These are phyloP conservation scores for Druon quercuslanigerum DNA, from an alignment of 1,140 invertebrate species.

Conservation along the genomic window DNA sequence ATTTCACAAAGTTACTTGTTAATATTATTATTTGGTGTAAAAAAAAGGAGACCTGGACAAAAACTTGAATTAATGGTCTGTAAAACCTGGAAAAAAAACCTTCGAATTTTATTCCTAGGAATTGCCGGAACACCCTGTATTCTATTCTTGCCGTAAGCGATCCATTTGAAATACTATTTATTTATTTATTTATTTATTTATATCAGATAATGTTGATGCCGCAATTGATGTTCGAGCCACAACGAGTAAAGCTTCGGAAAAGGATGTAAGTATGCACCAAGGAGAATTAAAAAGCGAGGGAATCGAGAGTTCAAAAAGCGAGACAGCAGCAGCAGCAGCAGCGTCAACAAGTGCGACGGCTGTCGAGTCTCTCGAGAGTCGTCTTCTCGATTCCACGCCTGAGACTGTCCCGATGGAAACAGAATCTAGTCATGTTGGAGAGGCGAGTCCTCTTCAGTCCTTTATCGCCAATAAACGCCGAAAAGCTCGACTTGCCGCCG, in stretches of 20 bases:
- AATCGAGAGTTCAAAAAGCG: conserved; percentile 2
- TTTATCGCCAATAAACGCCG: conserved; percentile 35
- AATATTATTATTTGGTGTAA: no score
- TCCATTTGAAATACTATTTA: no score
- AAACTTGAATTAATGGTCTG: no score
- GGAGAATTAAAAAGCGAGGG: conserved; percentile 27
- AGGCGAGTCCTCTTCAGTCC: conserved; percentile 58
- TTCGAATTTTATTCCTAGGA: no score
- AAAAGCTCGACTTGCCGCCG: conserved; percentile 43
- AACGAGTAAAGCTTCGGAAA: neutral
- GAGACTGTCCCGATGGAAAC: conserved; percentile 66
- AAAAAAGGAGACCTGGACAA: no score
- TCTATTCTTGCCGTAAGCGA: no score
- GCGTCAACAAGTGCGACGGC: neutral
- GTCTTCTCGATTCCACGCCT: conserved; percentile 11
- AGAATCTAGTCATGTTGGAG: conserved; percentile 67
- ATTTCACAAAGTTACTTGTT: no score
- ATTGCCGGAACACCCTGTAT: no score
- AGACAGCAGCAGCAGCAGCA: neutral
- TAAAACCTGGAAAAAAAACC: no score
- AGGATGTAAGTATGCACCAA: conserved; percentile 35
- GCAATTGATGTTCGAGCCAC: neutral
- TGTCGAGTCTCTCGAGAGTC: neutral
- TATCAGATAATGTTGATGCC: neutral
- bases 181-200: neutral